Evolutionary conservation across 2,797 vertebrate species (phyloP), one percentile per base, ranked within the genome.

Genomic region (Macrochelys suwanniensis): DNA sequence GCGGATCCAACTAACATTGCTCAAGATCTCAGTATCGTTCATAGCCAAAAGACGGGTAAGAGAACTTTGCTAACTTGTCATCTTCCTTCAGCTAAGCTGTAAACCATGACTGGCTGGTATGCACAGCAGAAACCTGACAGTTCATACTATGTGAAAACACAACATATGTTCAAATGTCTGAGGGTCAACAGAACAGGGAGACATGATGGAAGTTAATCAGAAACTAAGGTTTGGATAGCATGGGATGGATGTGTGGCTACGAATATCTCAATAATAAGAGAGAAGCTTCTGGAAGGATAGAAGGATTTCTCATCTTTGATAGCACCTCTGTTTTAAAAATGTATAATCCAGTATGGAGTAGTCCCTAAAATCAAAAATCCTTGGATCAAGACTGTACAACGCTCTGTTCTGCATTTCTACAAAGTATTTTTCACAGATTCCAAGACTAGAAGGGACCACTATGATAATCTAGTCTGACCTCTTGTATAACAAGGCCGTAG

Each of bases 11-110:
- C 17, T 7, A 19, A 37, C 61, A 33, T 57, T 87, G 37, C 31
- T 85, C 47, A 87, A 84, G 23, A 89, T 84, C 33, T 84, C 78
- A 1, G 2, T 0, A 1, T 0, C 19, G 12, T 2, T 26, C n/a
- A 37, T 1, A 87, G 83, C 6, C 83, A 88, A 54, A 1, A 68
- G 15, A 68, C 15, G 37, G 33, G 33, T 17, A 68, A 37, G 61
- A 17, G 31, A 68, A 37, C 33, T 68, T 68, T n/a, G 16, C 61
- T 37, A 68, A 17, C 61, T 37, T 68, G 33, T 37, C 61, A n/a
- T 68, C 61, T n/a, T 16, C 17, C 65, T n/a, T 68, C 16, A 68
- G 33, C 33, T 68, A 68, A 68, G 19, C 65, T 13, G 17, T 68
- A 68, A 68, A n/a, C 13, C 16, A 9, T 19, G 33, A 13, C 28